Evolutionary conservation across 1,140 invertebrate genomes (phyloP), one percentile per base, ranked within the genome.

Genomic region (Acromyrmex echinatior): DNA sequence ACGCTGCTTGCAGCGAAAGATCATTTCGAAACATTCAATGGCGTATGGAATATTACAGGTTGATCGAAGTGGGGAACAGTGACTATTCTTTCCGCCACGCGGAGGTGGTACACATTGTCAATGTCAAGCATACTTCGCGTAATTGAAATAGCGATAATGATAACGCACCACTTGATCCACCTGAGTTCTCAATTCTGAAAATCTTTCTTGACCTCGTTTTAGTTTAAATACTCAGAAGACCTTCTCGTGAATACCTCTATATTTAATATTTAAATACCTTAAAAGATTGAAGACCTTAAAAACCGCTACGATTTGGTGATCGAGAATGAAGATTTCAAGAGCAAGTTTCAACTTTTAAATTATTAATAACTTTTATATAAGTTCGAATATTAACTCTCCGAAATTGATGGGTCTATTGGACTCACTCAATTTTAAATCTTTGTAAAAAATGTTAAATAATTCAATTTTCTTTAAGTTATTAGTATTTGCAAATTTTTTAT

Each of bases 11-110:
- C 3, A 18, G 18, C 5, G 14, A 65, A 66, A 80, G 62, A 68
- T 1, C 35, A 25, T 81, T 60, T 82, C 79, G 66, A 71, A 39
- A 39, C 45, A 14, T 53, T 21, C 28, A 18, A 45, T 39, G 31
- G 10, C 51, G 9, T 45, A 6, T 73, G 79, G 68, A 71, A 82
- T 82, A 82, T 82, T 60, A 82, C 66, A 82, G 53, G 53, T 45
- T 16, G 68, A 14, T 35, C 10, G 51, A 49, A 35, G 35, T 28
- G 66, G 79, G 53, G 68, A 49, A 71, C 21, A 2, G 16, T 58
- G 28, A 79, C 79, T 81, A 28, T 21, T 58, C 49, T 58, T n/a
- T 21, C 2, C 4, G 79, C 18, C 16, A 58, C 7, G 21, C 25
- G 12, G 18, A 21, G 21, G 12, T 71, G 58, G 14, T 4, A 7